Percentiles rank a stretch among this genome's conserved stretches.
These are phyloP conservation scores for Hiodon alosoides DNA, from an alignment of 2,113 vertebrate genomes.

Conservation along the genomic window DNA sequence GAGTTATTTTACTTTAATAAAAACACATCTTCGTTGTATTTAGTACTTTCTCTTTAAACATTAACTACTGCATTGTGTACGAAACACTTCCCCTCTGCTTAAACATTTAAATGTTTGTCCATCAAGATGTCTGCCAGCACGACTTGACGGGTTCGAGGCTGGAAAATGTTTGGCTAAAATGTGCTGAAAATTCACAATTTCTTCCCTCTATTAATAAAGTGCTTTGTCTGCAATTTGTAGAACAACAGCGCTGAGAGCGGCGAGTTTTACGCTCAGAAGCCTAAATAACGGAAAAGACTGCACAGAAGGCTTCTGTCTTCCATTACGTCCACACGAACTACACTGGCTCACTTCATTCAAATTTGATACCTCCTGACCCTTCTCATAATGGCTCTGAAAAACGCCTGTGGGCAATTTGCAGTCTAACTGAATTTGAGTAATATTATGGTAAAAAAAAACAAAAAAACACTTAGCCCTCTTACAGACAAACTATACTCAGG, in stretches of 20 bases:
- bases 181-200: conserved; percentile 60
- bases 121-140: conserved; percentile 44
- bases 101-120: conserved; percentile 62
- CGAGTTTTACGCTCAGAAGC: neutral
- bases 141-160: conserved; percentile 54
- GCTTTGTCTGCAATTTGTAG: conserved; percentile 1
- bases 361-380: conserved; percentile 1
- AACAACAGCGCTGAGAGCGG: conserved; percentile 1
- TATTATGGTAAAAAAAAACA: neutral
- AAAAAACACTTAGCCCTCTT: neutral
- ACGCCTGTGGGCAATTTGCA: conserved; percentile 2
- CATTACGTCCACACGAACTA: conserved; percentile 8
- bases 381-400: neutral
- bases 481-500: neutral
- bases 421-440: neutral
- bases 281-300: neutral
- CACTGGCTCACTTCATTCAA: conserved; percentile 1
- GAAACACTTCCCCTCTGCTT: conserved; percentile 52
- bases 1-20: conserved; percentile 60
- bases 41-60: conserved; percentile 95
- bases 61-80: conserved; percentile 78
- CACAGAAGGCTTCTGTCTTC: neutral
- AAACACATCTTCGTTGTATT: conserved; percentile 71
- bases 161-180: conserved; percentile 58
- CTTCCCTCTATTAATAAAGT: conserved; percentile 29